A percentile compares a stretch with the other conserved stretches of the same genome.
Conservation (phyloP, 2,113 vertebrate species). For the Zapornia atra region DNA sequence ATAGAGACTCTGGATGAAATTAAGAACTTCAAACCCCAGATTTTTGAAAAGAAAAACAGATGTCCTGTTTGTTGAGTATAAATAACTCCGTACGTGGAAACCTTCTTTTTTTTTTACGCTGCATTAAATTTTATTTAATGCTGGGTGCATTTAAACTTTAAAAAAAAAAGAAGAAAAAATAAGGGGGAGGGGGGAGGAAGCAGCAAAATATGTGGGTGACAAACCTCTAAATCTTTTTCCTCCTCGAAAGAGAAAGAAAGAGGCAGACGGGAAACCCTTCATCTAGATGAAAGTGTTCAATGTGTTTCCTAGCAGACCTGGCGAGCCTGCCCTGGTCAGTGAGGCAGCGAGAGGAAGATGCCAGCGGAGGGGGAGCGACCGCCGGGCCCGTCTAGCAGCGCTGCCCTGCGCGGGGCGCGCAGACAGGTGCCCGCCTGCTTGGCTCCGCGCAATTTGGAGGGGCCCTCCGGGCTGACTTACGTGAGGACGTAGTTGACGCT, state of each 20-base stretch:
- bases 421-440: neutral
- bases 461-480: slow-evolving; percentile 79
- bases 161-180: neutral
- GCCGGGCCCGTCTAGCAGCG: neutral
- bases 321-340: neutral
- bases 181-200: too few species aligned
- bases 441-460: neutral
- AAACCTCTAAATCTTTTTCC: slow-evolving; percentile 69
- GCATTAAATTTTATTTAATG: slow-evolving; percentile 77
- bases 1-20: slow-evolving; percentile 84
- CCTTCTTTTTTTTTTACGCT: slow-evolving; percentile 17
- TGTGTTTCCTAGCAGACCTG: slow-evolving; percentile 36
- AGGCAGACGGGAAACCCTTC: slow-evolving; percentile 45
- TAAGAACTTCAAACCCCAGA: slow-evolving; percentile 83
- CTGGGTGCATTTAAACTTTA: slow-evolving; percentile 51
- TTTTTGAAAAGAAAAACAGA: slow-evolving; percentile 85
- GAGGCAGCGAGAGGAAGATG: neutral
- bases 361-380: neutral
- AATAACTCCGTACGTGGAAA: slow-evolving; percentile 73
- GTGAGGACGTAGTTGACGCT: slow-evolving; percentile 99
- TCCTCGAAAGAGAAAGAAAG: neutral
- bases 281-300: slow-evolving; percentile 45
- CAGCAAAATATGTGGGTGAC: slow-evolving; percentile 40
- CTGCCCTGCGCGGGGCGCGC: neutral
- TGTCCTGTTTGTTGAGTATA: slow-evolving; percentile 81